Evolutionary conservation across 2,888 invertebrate species (phyloP), one percentile per base, ranked within the genome.

Genomic region (Atethmia centrago): DNA sequence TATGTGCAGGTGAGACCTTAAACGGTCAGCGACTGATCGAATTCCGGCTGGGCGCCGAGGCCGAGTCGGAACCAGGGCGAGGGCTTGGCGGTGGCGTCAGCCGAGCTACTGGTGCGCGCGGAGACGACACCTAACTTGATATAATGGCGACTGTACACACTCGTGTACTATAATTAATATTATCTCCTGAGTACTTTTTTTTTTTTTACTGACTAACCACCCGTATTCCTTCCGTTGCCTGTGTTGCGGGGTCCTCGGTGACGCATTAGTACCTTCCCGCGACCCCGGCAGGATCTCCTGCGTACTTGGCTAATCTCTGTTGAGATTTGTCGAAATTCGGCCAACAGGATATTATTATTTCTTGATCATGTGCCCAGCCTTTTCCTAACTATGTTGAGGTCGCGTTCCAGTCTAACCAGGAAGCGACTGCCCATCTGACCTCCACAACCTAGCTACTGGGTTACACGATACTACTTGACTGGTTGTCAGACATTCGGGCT

Each of bases 21-120:
- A 98, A 98, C 92, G 98, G 98, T 68, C 98, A 99, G 94, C 97
- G 98, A 74, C 96, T 99, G 88, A 97, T 99, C 87, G 98, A 99
- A 94, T 99, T 99, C 95, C 97, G 98, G 72, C 97, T 98, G 90
- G 97, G 97, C 83, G 96, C 97, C 85, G 97, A 97, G 87, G 95
- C 95, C 66, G 91, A 90, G 84, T 89, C 91, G 79, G 97, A 92
- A 56, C n/a, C 92, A 92, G 75, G 96, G 97, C 72, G 96, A 95
- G 79, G 98, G 97, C 86, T 96, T 98, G 85, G 96, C 97, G 85
- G 98, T 99, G 85, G 97, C 97, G 85, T 97, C 97, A 83, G 98
- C 98, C 49, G 97, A 97, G 86, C 97, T 99, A 84, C 98, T 98
- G 97, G 97, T 98, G 83, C 92, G 94, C 77, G 94, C 94, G 36